Evolutionary conservation across 2,113 vertebrate genomes (phyloP).

Genomic region (Oophaga pumilio): DNA sequence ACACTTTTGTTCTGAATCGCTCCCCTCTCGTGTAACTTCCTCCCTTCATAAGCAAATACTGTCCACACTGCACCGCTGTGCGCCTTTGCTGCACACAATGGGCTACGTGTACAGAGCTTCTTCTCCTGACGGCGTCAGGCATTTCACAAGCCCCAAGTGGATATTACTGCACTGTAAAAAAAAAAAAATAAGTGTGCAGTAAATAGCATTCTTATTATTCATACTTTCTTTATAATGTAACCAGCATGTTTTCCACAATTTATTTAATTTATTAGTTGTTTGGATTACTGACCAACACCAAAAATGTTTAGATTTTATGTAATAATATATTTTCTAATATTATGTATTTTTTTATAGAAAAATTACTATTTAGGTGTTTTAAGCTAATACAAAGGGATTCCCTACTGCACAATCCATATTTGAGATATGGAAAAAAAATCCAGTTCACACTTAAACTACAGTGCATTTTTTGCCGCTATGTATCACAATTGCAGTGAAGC

Average conservation of each 20-base stretch:
- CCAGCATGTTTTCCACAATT: background rate
- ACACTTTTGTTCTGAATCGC: constrained; percentile 12
- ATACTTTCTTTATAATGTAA: background rate
- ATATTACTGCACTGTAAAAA: background rate
- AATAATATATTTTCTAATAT: no score
- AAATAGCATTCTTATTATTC: background rate
- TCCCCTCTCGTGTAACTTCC: constrained; percentile 30
- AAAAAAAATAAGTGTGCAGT: background rate
- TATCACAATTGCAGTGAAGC: no score
- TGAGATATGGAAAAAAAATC: no score
- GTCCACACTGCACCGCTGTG: constrained; percentile 4
- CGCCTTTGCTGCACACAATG: constrained; percentile 25
- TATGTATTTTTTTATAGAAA: no score
- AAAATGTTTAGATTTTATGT: no score
- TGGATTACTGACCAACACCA: background rate
- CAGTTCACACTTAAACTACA: no score
- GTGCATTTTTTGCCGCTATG: no score
- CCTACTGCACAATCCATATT: no score
- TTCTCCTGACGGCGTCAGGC: background rate
- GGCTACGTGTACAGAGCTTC: constrained; percentile 4
- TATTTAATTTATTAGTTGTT: background rate
- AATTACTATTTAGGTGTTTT: no score
- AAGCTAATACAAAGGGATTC: no score
- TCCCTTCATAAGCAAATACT: constrained; percentile 42
- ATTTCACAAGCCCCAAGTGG: background rate